Conservation (phyloP, 2,797 vertebrate species). For the Valencia hispanica region DNA sequence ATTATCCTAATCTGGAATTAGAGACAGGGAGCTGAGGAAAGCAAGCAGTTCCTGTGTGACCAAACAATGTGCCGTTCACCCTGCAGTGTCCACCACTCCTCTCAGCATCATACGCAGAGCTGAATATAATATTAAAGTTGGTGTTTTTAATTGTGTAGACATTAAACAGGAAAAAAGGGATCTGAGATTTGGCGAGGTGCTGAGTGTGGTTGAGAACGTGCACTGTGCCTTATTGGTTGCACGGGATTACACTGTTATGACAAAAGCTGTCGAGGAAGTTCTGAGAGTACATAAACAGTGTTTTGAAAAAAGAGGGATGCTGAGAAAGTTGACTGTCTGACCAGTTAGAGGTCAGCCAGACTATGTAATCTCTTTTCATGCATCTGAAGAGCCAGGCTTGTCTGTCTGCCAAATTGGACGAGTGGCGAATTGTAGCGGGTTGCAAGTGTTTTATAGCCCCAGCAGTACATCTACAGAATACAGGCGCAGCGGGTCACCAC, state of each 20-base stretch:
- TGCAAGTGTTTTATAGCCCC: slow-evolving; percentile 35
- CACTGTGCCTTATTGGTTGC: slow-evolving; percentile 61
- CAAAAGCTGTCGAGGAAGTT: not conserved
- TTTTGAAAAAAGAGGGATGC: slow-evolving; percentile 7
- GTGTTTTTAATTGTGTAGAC: slow-evolving; percentile 29
- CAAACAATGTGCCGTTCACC: slow-evolving; percentile 61
- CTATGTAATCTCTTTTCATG: slow-evolving; percentile 34
- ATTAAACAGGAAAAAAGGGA: slow-evolving; percentile 5
- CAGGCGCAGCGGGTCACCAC: slow-evolving; percentile 43
- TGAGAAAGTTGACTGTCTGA: slow-evolving; percentile 38
- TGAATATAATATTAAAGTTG: slow-evolving; percentile 1
- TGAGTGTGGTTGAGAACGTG: slow-evolving; percentile 73
- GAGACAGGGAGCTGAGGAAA: slow-evolving; percentile 31
- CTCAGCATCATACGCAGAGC: slow-evolving; percentile 24
- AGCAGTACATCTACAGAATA: slow-evolving; percentile 10
- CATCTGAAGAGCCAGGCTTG: slow-evolving; percentile 27
- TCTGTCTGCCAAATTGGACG: slow-evolving; percentile 54
- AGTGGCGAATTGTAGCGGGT: slow-evolving; percentile 23
- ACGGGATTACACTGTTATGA: not conserved
- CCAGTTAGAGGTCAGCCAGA: slow-evolving; percentile 53
- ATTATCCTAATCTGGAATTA: slow-evolving; percentile 67
- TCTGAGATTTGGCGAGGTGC: slow-evolving; percentile 56
- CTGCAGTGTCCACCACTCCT: slow-evolving; percentile 64
- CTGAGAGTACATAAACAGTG: not conserved
- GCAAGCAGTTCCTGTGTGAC: slow-evolving; percentile 40